Evolutionary conservation across 2,113 vertebrate genomes (phyloP), one percentile per base, ranked within the genome.

Genomic region (Podarcis cretensis): DNA sequence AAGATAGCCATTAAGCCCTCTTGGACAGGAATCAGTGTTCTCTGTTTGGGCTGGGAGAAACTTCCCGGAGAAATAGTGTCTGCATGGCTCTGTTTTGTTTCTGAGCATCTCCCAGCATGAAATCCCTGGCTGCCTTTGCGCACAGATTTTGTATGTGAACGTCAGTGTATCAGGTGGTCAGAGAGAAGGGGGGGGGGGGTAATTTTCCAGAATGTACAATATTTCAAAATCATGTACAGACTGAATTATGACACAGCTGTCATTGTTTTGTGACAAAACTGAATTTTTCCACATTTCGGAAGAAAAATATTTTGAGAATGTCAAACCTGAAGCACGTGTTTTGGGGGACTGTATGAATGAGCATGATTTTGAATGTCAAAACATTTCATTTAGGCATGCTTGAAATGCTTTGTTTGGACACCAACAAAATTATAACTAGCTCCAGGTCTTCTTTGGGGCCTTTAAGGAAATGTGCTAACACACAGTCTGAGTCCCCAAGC

Each of bases 281-380:
- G 77, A 87, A 30, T 84, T 84, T 68, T 35, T 21, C 81, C 18
- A 57, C 75, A 84, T 89, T 89, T 78, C 40, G 13, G 43, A 78
- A 83, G 59, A 59, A 89, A 89, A 89, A 89, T 89, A 89, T 89
- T 89, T 69, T 89, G 81, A 83, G 83, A 83, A 84, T 57, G 73
- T 89, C 74, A 89, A 83, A 88, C 81, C 30, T 77, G 81, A 88
- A 88, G 73, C 87, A 84, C 75, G 78, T 88, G 87, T 77, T 78
- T 84, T 35, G 13, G 3, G 59, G 48, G 81, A 69, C 40, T 84
- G 59, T 54, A 37, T 2, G 73, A 77, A 84, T 69, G 73, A 84
- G 78, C 87, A 69, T 84, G n/a, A 78, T 78, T 89, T 32, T 78
- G 54, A 40, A 84, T 89, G 87, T 89, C 87, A 84, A 84, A 89